A percentile compares a stretch with the other conserved stretches of the same genome.
These are phyloP conservation scores for Metellina segmentata DNA, from an alignment of 2,888 invertebrate species.

Conservation along the genomic window DNA sequence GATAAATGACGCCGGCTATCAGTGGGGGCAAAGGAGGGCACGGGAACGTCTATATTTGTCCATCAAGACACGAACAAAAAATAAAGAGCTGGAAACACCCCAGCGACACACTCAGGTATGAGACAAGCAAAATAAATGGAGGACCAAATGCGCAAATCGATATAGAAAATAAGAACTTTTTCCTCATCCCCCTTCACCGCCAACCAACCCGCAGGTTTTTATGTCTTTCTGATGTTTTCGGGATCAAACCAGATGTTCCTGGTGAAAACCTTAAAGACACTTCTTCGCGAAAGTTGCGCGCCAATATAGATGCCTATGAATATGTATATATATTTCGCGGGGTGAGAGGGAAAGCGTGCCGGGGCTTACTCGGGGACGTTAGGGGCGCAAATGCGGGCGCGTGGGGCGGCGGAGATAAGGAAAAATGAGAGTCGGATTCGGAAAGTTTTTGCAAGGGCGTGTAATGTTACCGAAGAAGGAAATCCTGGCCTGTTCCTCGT, in stretches of 20 bases:
- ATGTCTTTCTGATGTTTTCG: constrained; percentile 68
- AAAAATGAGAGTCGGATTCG: constrained; percentile 57
- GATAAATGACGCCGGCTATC: constrained; percentile 71
- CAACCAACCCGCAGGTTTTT: constrained; percentile 39
- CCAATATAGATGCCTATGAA: constrained; percentile 68
- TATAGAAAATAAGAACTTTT: constrained; percentile 67
- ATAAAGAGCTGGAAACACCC: constrained; percentile 13
- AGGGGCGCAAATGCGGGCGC: constrained; percentile 45
- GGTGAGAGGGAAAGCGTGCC: constrained; percentile 3
- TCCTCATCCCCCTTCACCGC: background rate
- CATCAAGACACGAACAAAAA: constrained; percentile 39
- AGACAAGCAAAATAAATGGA: constrained; percentile 75
- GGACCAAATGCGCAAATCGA: constrained; percentile 74
- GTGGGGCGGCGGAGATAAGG: constrained; percentile 63
- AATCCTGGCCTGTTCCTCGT: constrained; percentile 1
- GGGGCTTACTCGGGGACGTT: constrained; percentile 12
- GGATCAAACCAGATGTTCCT: constrained; percentile 74
- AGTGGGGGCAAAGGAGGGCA: constrained; percentile 68
- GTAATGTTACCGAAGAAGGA: constrained; percentile 39
- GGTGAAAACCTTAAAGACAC: constrained; percentile 68
- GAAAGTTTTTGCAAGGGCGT: constrained; percentile 25
- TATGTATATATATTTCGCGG: constrained; percentile 66
- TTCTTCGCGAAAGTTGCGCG: constrained; percentile 67
- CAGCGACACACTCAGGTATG: constrained; percentile 51
- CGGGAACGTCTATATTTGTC: constrained; percentile 71